Conservation (phyloP, 2,888 invertebrate species). For the Drosophila longiperda region DNA sequence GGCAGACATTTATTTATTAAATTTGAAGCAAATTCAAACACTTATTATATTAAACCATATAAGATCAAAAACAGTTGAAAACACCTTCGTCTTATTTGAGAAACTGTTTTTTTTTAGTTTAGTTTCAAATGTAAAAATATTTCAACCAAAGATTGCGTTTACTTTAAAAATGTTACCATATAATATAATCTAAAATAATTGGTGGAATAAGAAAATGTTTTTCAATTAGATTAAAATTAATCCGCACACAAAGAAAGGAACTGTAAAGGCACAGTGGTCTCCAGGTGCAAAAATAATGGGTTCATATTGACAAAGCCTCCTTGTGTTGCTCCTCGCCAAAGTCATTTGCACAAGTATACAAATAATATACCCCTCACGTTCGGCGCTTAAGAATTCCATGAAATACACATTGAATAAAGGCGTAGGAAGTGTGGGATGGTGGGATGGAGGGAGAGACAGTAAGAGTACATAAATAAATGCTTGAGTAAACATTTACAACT, state of each 20-base stretch:
- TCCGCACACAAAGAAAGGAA: slow-evolving; percentile 5
- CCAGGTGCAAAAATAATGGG: slow-evolving; percentile 9
- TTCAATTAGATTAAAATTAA: not conserved
- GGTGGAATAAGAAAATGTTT: not conserved
- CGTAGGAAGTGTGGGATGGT: not conserved
- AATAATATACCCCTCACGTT: slow-evolving; percentile 35
- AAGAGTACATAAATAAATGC: slow-evolving; percentile 77
- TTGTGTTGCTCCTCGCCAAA: slow-evolving; percentile 16
- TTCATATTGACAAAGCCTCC: slow-evolving; percentile 5
- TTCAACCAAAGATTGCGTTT: not conserved
- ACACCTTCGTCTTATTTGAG: not conserved
- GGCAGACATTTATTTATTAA: not conserved
- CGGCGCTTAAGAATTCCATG: not conserved
- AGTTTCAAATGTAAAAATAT: not conserved
- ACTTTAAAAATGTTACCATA: not conserved
- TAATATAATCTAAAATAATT: not conserved
- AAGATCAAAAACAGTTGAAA: not conserved
- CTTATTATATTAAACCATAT: not conserved
- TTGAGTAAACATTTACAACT: slow-evolving; percentile 79
- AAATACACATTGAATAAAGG: slow-evolving; percentile 6
- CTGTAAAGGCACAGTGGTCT: slow-evolving; percentile 5
- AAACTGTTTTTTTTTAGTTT: not conserved
- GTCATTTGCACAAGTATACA: slow-evolving; percentile 19
- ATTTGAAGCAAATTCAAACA: not conserved
- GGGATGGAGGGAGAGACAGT: slow-evolving; percentile 7